Base-by-base conservation (phyloP, 2,797 vertebrate species). In the Pterois miles region DNA sequence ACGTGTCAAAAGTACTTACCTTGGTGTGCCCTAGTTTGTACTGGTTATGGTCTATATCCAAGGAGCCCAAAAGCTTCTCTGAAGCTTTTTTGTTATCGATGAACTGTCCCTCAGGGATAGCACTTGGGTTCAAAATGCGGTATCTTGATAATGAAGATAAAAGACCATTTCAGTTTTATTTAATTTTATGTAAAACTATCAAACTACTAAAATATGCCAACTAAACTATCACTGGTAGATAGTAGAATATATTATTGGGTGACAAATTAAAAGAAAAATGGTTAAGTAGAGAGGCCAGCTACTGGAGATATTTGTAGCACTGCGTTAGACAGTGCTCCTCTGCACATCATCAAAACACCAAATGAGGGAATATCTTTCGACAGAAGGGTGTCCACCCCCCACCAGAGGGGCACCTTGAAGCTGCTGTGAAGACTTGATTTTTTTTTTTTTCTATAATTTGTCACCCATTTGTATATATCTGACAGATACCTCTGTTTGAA, bases 41-140 rank as follows among this genome's bases (percentile, higher is more conserved):
- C 86, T 97, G 96, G 71, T 43, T 93, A 77, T 96, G 95, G 65
- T 97, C 96, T 10, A 97, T 95, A 50, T 96, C 96, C 14, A 97
- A 27, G 14, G 96, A 96, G 0, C 95, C 65, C 50, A 97, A 75
- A 4, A 97, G 91, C 66, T 96, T 97, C 82, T 97, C 96, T 0
- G 96, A 89, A 6, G 95, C 96, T 25, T 97, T 97, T 74, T 94
- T 96, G 88, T 95, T 96, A 74, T 96, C 96, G 8, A 96, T 96
- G 84, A 97, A 97, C 75, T 96, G 95, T 1, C 96, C 96, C 58
- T 96, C 96, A 0, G 96, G 96, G 63, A 97, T 96, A 53, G 96
- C 94, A 0, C 90, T 83, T 1, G 96, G 96, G 77, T 96, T 97
- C 60, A 97, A 86, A 84, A 97, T 97, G 11, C 96, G 95, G 29